Evolutionary conservation across 2,888 invertebrate genomes (phyloP), one percentile per base, ranked within the genome.

Genomic region (Hyposoter didymator): DNA sequence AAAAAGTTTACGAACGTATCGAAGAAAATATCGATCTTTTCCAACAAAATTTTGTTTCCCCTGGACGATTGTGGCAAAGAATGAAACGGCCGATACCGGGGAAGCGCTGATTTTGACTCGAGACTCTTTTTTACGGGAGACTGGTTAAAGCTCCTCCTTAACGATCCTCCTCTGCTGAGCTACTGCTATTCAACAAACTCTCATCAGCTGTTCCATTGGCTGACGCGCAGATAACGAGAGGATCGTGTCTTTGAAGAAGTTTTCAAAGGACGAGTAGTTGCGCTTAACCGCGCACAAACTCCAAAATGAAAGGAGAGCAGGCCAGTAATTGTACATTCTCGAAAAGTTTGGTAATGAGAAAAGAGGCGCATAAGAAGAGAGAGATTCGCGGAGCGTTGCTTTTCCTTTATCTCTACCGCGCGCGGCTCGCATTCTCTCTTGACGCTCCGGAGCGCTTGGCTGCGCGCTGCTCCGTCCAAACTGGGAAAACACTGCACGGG

Each of bases 341-440:
- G 39, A 59, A n/a, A n/a, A 81, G 67, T 76, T 73, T 49, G 72
- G 76, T 84, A 84, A 84, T 81, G 84, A 84, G 84, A 43, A 73
- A 73, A 39, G 52, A 73, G 73, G 72, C 72, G 76, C 64, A n/a
- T n/a, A 75, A 72, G 47, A 70, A 59, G 74, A 49, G 76, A 66
- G n/a, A n/a, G n/a, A n/a, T n/a, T n/a, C 66, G 28, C 14, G 28
- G 14, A 59, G 28, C 12, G 14, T 14, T 28, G 5, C 28, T 59
- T 28, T 14, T 59, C 5, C 14, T 59, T 28, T 10, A 3, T 28
- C 5, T n/a, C 2, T 5, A 17, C 17, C 49, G 7, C 2, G 39
- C 1, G 39, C 22, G 8, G 10, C 22, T 5, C 4, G 6, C 39
- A 39, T 39, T 59, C 59, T 59, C 14, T 14, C 59, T 28, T 14